These are phyloP conservation scores for Serranus cabrilla DNA, from an alignment of 2,797 vertebrate genomes.

Conservation along the genomic window DNA sequence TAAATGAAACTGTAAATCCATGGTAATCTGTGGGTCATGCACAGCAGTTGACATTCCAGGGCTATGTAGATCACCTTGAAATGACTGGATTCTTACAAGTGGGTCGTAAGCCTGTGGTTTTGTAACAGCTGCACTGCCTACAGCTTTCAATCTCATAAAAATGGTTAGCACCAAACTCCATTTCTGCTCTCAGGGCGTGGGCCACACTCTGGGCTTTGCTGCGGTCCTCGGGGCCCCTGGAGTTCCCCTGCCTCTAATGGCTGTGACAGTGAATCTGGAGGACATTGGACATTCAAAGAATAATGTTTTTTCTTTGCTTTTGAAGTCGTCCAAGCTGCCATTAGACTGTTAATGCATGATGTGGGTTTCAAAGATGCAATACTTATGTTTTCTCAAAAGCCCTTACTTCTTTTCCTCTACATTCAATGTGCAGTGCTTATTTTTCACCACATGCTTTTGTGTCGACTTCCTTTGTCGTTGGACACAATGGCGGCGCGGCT, in stretches of 20 bases:
- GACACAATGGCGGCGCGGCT: neutral
- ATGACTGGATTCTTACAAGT: slow-evolving; percentile 33
- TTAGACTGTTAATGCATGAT: neutral
- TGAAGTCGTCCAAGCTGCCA: neutral
- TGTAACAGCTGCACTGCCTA: slow-evolving; percentile 27
- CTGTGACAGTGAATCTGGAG: slow-evolving; percentile 15
- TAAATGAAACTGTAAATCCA: slow-evolving; percentile 55
- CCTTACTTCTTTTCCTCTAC: fast-evolving
- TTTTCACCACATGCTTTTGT: neutral
- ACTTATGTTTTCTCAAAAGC: neutral
- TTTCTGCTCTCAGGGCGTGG: slow-evolving; percentile 4
- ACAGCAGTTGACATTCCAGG: slow-evolving; percentile 36
- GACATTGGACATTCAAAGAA: neutral
- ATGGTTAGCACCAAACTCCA: neutral
- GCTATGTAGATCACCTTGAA: slow-evolving; percentile 57
- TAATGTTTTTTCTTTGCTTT: neutral
- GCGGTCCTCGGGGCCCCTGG: neutral
- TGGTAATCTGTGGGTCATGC: slow-evolving; percentile 30
- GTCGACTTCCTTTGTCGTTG: neutral
- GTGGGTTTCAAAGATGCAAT: neutral
- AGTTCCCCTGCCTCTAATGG: slow-evolving; percentile 13
- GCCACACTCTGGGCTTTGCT: neutral
- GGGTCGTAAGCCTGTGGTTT: slow-evolving; percentile 26
- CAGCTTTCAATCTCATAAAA: slow-evolving; percentile 49
- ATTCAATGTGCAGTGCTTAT: neutral